Percentiles rank a stretch among this genome's conserved stretches.
phyloP scores from a whole-genome alignment of 2,888 invertebrate species.

The Himalopsyche tibetana region DNA sequence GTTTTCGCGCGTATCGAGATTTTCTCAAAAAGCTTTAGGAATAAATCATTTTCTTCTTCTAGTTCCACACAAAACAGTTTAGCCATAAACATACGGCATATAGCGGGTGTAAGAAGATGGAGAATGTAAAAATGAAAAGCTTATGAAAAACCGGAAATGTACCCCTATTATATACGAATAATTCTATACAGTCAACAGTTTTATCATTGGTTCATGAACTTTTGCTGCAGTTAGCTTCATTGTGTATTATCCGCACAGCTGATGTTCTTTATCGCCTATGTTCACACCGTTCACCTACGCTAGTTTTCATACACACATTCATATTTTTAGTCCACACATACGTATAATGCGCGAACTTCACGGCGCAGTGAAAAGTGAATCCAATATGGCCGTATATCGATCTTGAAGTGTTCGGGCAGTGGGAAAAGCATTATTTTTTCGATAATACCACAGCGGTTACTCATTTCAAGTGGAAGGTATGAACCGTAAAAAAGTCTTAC shows the following conservation, averaged over 20 bases:
- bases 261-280: constrained; percentile 39
- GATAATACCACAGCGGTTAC: constrained; percentile 48
- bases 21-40: no score
- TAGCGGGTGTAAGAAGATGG: no score
- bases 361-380: constrained; percentile 62
- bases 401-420: constrained; percentile 53
- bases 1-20: no score
- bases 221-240: constrained; percentile 52
- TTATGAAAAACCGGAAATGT: constrained; percentile 38
- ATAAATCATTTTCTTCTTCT: no score
- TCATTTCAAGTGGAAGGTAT: constrained; percentile 47
- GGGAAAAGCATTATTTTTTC: constrained; percentile 60
- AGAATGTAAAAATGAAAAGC: background rate
- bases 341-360: constrained; percentile 60
- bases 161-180: background rate
- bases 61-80: no score
- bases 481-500: constrained; percentile 28
- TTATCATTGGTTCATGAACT: constrained; percentile 46
- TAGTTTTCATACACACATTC: constrained; percentile 4
- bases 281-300: background rate
- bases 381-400: constrained; percentile 62
- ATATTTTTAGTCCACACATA: background rate
- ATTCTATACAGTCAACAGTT: background rate
- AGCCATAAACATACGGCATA: no score
- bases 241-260: constrained; percentile 57